Base-by-base conservation (phyloP, 2,888 invertebrate genomes). In the Meiosimyza decipiens region DNA sequence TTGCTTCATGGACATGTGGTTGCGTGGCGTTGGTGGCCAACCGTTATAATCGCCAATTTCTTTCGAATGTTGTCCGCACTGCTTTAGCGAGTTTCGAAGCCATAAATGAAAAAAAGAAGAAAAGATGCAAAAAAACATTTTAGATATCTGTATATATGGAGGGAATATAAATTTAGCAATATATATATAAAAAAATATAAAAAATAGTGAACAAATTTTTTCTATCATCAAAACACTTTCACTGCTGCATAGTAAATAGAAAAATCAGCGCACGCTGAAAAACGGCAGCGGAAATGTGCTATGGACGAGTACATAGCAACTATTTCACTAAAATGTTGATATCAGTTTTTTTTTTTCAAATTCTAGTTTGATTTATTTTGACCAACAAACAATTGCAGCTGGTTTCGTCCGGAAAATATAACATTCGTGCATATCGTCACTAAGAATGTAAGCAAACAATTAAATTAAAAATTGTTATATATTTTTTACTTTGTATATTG, bases 1-100 rank as follows among this genome's bases (percentile, higher is more conserved):
- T 83, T 87, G 87, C 75, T 87, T 87, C 82, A 86, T 83, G 73
- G 86, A 82, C 87, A 87, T 86, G 79, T 87, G 86, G 74, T 86
- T 85, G 77, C 87, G 82, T 74, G 75, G 80, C 74, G 82, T 81
- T 71, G 84, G 84, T 50, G 87, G 86, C 87, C 87, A 87, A 77
- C 86, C 85, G 81, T 85, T 86, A 79, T 87, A 87, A 80, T 87
- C 87, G 75, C 81, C 77, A 69, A 87, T 85, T 74, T 87, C 87
- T 82, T 87, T 87, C 73, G 85, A 81, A 79, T 87, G 87, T 79
- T 87, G 84, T 74, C 82, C 81, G 75, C 82, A 84, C 82, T 84
- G 84, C 71, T 66, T 50, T 9, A 66, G 28, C 62, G 16, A 40
- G 40, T 40, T 40, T 7, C 40, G 40, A 40, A 9, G 40, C n/a